Evolutionary conservation across 2,797 vertebrate species (phyloP), one percentile per base, ranked within the genome.

Genomic region (Novumbra hubbsi): DNA sequence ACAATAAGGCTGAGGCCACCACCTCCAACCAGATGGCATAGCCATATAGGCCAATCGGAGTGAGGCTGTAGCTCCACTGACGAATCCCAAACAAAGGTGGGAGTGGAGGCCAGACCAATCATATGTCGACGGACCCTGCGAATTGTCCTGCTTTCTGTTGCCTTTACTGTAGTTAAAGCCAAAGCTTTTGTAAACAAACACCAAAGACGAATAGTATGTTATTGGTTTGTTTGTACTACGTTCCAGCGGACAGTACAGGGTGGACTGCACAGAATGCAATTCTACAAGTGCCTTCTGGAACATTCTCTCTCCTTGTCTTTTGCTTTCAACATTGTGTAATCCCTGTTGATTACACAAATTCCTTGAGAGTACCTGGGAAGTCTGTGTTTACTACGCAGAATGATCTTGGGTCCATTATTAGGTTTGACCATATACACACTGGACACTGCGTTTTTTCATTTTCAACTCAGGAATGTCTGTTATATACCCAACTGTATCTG

Each of bases 381-480:
- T 78, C 0, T 48, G 67, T 50, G 27, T 66, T 72, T 15, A n/a
- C 74, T 8, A 41, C 21, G 78, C 30, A 7, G 45, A 70, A 48
- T 17, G 67, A 52, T 4, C 5, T 52, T 3, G 60, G 55, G 57
- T 49, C 30, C 5, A 57, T 81, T 75, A 73, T 7, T 1, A 19
- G 55, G 66, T 72, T 73, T 55, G 14, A 70, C 69, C 24, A 14
- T 69, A 81, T 74, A 64, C 73, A 78, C 77, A 66, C 27, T 0
- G 45, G 80, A 68, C 55, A 48, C 64, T 0, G 1, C 7, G 4
- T 38, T 38, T 68, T 86, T 16, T 2, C 80, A 70, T 86, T 27
- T 63, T 45, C 73, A 27, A 75, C 88, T 90, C 89, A 91, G 88
- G 88, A 88, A 85, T 80, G 81, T 28, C 68, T 19, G 70, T 83